A percentile compares a stretch with the other conserved stretches of the same genome.
Evolutionary conservation across 92 coral and sea anemone species (phyloP).

Genomic region (Bergia puertoricense): DNA sequence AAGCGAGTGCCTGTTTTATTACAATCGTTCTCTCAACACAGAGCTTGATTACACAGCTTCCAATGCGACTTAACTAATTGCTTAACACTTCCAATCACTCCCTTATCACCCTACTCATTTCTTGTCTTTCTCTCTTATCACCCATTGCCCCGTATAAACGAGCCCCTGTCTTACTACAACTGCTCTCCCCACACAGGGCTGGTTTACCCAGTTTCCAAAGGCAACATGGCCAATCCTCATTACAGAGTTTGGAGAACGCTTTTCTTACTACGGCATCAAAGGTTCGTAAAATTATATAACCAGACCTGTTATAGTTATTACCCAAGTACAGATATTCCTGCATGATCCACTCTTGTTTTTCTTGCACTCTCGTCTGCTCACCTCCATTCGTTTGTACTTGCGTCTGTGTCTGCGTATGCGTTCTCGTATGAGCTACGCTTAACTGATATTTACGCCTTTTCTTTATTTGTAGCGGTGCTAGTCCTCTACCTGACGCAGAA

Average conservation of each 20-base stretch:
- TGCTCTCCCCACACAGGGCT: constrained; percentile 40
- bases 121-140: not conserved
- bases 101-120: not conserved
- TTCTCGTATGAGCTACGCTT: too few species aligned
- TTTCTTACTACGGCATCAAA: constrained; percentile 88
- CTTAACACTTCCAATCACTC: not conserved
- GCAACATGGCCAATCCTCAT: constrained; percentile 89
- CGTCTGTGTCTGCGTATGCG: too few species aligned
- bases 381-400: too few species aligned
- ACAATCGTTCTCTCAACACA: not conserved
- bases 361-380: too few species aligned
- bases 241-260: constrained; percentile 88
- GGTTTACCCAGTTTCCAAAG: constrained; percentile 81
- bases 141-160: not conserved
- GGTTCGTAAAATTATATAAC: constrained; percentile 49
- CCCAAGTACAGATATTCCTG: too few species aligned
- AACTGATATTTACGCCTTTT: not conserved
- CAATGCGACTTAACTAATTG: constrained; percentile 84
- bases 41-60: constrained; percentile 78
- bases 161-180: not conserved
- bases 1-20: not conserved
- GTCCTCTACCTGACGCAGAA: constrained; percentile 81
- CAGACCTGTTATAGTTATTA: too few species aligned
- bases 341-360: too few species aligned
- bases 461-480: constrained; percentile 63